Conservation (phyloP, 2,797 vertebrate species). For the Sarcophilus harrisii region DNA sequence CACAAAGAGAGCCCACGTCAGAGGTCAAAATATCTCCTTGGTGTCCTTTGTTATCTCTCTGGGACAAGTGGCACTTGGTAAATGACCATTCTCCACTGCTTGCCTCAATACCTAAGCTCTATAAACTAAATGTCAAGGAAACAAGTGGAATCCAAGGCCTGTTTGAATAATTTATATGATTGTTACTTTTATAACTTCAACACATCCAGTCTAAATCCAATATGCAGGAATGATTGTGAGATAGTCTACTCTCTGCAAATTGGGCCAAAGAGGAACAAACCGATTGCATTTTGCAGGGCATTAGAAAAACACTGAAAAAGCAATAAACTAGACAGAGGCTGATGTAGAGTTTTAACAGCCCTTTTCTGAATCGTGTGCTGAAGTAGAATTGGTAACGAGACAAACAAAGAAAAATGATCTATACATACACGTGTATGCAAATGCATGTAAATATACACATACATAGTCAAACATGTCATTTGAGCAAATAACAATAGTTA, state of each 20-base stretch:
- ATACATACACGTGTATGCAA: not conserved
- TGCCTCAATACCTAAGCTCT: conserved; percentile 64
- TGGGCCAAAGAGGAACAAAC: conserved; percentile 39
- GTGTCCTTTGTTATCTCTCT: conserved; percentile 58
- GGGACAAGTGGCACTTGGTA: conserved; percentile 67
- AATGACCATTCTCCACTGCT: conserved; percentile 61
- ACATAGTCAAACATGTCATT: not conserved
- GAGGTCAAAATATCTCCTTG: conserved; percentile 72
- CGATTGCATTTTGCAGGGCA: not conserved
- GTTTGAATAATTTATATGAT: conserved; percentile 77
- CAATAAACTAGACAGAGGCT: conserved; percentile 32
- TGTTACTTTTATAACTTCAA: conserved; percentile 78
- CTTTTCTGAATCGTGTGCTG: not conserved
- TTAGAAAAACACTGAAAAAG: not conserved
- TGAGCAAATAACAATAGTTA: not conserved
- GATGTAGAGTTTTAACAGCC: conserved; percentile 41
- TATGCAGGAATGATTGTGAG: conserved; percentile 53
- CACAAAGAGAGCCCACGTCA: not conserved
- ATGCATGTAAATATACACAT: not conserved
- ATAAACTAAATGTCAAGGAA: conserved; percentile 62
- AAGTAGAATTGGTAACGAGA: conserved; percentile 30
- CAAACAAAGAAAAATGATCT: not conserved
- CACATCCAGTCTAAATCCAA: conserved; percentile 72
- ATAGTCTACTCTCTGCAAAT: conserved; percentile 62
- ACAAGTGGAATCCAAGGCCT: conserved; percentile 72